These are phyloP conservation scores for Myiotriccus ornatus DNA, from an alignment of 2,797 vertebrate species.

Conservation along the genomic window DNA sequence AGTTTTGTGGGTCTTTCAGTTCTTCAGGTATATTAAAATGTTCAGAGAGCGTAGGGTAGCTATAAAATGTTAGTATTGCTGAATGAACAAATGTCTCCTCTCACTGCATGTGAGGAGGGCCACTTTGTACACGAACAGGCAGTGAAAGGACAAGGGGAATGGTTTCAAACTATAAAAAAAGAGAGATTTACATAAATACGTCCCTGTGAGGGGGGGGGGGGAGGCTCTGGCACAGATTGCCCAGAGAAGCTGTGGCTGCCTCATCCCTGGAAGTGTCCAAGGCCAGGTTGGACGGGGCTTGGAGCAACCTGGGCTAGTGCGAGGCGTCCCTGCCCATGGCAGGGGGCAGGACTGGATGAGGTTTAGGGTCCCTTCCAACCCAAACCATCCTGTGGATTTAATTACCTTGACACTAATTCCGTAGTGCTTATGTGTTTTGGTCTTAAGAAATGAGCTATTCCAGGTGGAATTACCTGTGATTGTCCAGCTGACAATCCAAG, in stretches of 20 bases:
- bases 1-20: neutral
- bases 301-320: accelerated
- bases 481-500: neutral
- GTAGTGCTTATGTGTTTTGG: accelerated
- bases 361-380: neutral
- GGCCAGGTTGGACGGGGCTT: accelerated
- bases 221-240: neutral
- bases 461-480: neutral
- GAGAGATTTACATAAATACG: neutral
- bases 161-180: neutral
- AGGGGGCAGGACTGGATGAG: accelerated
- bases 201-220: neutral
- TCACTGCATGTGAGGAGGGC: accelerated
- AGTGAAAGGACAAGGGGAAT: too few relatives aligned
- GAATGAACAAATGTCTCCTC: neutral
- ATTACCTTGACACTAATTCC: neutral
- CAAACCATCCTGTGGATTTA: neutral
- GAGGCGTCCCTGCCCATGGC: neutral
- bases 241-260: neutral
- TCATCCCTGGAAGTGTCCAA: neutral
- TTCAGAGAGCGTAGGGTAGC: neutral
- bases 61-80: neutral
- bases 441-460: neutral
- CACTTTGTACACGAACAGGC: neutral
- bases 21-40: neutral